Base-by-base conservation (phyloP, 2,113 vertebrate species). In the Brienomyrus longianalis region DNA sequence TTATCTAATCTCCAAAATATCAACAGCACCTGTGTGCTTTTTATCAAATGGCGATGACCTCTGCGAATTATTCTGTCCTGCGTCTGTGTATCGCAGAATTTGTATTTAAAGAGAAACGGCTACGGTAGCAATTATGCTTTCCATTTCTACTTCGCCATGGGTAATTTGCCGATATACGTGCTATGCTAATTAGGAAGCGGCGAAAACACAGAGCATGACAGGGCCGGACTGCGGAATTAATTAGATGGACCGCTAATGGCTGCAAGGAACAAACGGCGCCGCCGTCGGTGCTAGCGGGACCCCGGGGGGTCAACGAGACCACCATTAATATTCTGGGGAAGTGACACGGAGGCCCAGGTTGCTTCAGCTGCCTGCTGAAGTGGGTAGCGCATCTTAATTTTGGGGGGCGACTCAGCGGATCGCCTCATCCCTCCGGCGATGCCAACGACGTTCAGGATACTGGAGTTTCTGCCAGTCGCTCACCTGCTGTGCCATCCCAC, bases 261-360 rank as follows among this genome's bases (percentile, higher is more conserved):
- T 47, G 86, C 47, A 89, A 35, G 62, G 23, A 90, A 90, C 54
- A 91, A 93, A 91, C 86, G 90, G 59, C 23, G 74, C 11, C 31
- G 35, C 74, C 74, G 15, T 43, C 15, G 13, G 74, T 39, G 74
- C 74, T 80, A 8, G 5, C 5, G 11, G 35, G 74, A 7, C 35
- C 31, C 35, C 39, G 39, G 74, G 74, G 66, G 74, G 74, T 80
- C 74, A 88, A 85, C 91, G 70, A 83, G 91, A 88, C 90, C 88
- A 83, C 91, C 92, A 93, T 94, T 93, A 94, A 94, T 94, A 93
- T 93, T 92, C 93, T 43, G 84, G 90, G 88, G 90, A 92, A 90
- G 84, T 66, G 90, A 89, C 91, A 92, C 89, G 92, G 89, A 90
- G 74, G 89, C 48, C 23, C 90, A 88, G 90, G 88, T 48, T 89